phyloP scores from a whole-genome alignment of 2,113 vertebrate genomes.

The Alligator mississippiensis region DNA sequence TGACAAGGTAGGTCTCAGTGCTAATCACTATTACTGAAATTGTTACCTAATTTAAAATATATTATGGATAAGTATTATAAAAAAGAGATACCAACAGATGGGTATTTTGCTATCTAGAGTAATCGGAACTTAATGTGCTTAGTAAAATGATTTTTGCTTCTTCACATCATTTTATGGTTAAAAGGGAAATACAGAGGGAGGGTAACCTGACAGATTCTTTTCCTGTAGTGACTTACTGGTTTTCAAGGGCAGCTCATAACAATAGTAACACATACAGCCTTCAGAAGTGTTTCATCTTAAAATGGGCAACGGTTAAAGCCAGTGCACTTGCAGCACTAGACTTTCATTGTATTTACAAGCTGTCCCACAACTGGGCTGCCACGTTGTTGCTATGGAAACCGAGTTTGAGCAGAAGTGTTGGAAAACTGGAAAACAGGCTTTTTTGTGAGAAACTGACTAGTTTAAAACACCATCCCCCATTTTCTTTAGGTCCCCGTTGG shows the following conservation, averaged over 20 bases:
- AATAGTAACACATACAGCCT: not conserved
- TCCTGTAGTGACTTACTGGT: rapidly evolving
- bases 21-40: too few relatives aligned
- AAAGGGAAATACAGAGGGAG: not conserved
- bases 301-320: not conserved
- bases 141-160: not conserved
- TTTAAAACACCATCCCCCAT: constrained; percentile 7
- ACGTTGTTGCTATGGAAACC: constrained; percentile 54
- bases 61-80: too few relatives aligned
- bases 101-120: too few relatives aligned
- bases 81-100: too few relatives aligned
- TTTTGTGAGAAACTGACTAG: not conserved
- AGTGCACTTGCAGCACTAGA: not conserved
- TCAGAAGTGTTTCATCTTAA: not conserved
- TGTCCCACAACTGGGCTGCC: not conserved
- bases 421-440: constrained; percentile 7
- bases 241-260: not conserved
- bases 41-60: too few relatives aligned
- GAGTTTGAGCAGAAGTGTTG: not conserved
- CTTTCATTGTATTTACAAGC: not conserved
- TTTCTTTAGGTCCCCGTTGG: constrained; percentile 30
- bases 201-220: not conserved
- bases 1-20: too few relatives aligned
- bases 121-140: too few relatives aligned
- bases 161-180: not conserved